Percentiles rank a stretch among this genome's conserved stretches.
Evolutionary conservation across 2,113 vertebrate genomes (phyloP).

Genomic region (Tiliqua scincoides): DNA sequence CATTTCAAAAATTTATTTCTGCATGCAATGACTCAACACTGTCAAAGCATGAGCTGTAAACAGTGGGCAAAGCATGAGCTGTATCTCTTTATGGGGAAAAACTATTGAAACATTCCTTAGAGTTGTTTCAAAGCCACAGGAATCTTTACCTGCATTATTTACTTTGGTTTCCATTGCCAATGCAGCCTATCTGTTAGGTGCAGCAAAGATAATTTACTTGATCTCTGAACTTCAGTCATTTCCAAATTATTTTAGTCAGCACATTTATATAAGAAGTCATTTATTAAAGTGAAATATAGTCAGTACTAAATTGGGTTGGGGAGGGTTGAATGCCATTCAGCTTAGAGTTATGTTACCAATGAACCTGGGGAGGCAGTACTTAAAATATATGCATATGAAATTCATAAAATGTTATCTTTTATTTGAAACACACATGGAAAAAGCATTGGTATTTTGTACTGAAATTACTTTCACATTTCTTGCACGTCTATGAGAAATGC

Average conservation of each 20-base stretch:
- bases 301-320: constrained; percentile 38
- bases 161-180: background rate
- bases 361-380: background rate
- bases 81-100: background rate
- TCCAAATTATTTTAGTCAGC: constrained; percentile 41
- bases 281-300: constrained; percentile 47
- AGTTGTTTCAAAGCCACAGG: constrained; percentile 36
- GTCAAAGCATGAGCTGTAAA: background rate
- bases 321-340: constrained; percentile 26
- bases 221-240: constrained; percentile 32
- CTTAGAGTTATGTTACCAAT: constrained; percentile 44
- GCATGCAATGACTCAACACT: background rate
- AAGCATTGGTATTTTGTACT: background rate
- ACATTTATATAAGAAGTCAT: constrained; percentile 35
- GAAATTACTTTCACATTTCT: background rate
- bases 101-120: background rate
- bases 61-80: constrained; percentile 1
- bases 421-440: background rate
- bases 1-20: background rate
- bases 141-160: constrained; percentile 32
- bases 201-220: constrained; percentile 38
- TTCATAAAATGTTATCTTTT: background rate
- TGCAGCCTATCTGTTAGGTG: constrained; percentile 13
- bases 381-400: background rate
- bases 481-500: background rate